These are phyloP conservation scores for Lagopus leucura DNA, from an alignment of 2,113 vertebrate species.

Conservation along the genomic window DNA sequence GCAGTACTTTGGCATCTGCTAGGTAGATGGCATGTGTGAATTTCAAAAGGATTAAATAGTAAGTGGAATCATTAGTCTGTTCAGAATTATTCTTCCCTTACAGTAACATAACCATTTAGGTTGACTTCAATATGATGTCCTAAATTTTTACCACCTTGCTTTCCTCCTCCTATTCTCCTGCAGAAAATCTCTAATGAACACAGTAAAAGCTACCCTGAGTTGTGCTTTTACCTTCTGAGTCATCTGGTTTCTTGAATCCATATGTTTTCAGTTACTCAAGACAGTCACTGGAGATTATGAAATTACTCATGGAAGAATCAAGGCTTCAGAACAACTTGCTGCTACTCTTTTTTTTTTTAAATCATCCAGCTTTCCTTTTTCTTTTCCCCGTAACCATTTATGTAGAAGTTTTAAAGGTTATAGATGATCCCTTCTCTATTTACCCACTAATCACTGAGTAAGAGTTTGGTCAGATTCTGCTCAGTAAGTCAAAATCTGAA, in stretches of 20 bases:
- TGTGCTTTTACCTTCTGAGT: constrained; percentile 34
- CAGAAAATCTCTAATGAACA: not conserved
- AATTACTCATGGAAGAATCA: not conserved
- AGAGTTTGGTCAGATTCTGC: not conserved
- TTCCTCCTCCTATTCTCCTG: not conserved
- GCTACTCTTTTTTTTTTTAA: not conserved
- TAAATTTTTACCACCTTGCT: not conserved
- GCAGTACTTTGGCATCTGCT: not conserved
- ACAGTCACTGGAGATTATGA: not conserved
- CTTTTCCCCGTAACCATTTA: not conserved
- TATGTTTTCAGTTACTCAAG: not conserved
- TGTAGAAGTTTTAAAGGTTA: not conserved
- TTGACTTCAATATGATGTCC: not conserved
- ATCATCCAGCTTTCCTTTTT: not conserved
- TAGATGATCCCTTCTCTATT: not conserved
- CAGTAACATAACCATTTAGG: not conserved
- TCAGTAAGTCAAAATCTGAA: not conserved
- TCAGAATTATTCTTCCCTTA: not conserved
- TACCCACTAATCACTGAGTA: not conserved
- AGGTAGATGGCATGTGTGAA: not conserved
- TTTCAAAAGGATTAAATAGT: not conserved
- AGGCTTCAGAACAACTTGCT: not conserved
- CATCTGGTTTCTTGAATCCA: constrained; percentile 14
- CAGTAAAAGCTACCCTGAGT: not conserved
- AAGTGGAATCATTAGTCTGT: not conserved